phyloP scores from a whole-genome alignment of 2,888 invertebrate genomes.

The Lepeophtheirus nordmannii region DNA sequence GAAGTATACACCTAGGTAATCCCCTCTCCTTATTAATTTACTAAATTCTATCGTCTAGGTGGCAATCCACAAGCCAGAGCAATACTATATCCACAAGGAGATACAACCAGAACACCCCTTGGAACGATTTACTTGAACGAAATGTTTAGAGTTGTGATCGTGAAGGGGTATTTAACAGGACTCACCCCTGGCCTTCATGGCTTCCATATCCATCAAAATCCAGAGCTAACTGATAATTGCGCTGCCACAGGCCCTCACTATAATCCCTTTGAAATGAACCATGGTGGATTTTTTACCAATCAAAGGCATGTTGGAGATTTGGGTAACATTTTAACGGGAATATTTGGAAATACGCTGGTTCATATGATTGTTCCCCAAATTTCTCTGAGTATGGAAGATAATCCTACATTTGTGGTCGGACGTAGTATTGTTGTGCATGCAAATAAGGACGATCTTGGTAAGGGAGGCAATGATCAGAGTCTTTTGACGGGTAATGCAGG shows the following conservation, averaged over 20 bases:
- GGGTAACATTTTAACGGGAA: conserved; percentile 53
- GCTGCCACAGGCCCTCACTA: conserved; percentile 53
- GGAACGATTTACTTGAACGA: conserved; percentile 12
- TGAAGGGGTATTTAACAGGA: conserved; percentile 33
- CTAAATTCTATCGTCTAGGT: no score
- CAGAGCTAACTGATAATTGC: conserved; percentile 43
- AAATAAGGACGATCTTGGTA: conserved; percentile 57
- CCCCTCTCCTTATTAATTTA: no score
- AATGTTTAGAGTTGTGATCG: conserved; percentile 27
- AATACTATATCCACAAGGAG: background rate
- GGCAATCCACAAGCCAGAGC: background rate
- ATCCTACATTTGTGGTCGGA: conserved; percentile 45
- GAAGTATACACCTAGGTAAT: no score
- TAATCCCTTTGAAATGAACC: conserved; percentile 57
- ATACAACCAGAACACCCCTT: background rate
- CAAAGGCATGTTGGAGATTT: conserved; percentile 69
- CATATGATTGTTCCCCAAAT: background rate
- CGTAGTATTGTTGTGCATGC: conserved; percentile 61
- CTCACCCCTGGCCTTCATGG: conserved; percentile 35
- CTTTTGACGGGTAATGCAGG: conserved; percentile 69
- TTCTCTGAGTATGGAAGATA: background rate
- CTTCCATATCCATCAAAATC: conserved; percentile 37
- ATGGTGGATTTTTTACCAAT: conserved; percentile 53
- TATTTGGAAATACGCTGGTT: conserved; percentile 24
- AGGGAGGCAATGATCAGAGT: conserved; percentile 51